A percentile compares a stretch with the other conserved stretches of the same genome.
phyloP scores from a whole-genome alignment of 2,888 invertebrate species.

The Amorpha juglandis region DNA sequence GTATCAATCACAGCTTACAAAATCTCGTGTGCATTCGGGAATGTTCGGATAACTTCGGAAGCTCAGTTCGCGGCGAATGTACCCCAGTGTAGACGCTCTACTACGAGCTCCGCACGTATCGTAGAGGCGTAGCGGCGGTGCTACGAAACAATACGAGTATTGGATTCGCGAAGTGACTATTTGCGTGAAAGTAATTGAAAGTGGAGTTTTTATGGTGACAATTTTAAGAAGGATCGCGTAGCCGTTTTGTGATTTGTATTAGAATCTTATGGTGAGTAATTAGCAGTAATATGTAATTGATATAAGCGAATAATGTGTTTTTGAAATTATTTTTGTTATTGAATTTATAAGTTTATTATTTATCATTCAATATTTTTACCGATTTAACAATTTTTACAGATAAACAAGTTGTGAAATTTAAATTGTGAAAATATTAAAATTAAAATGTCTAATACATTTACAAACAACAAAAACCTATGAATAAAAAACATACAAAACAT shows the following conservation, averaged over 20 bases:
- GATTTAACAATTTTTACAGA: too few relatives aligned
- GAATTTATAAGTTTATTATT: background rate
- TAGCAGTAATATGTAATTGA: background rate
- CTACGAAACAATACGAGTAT: conserved; percentile 49
- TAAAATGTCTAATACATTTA: too few relatives aligned
- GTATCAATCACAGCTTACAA: conserved; percentile 82
- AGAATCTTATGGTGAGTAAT: conserved; percentile 37
- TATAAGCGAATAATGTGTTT: background rate
- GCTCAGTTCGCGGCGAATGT: conserved; percentile 59
- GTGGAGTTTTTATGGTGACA: conserved; percentile 25
- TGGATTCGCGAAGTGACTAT: conserved; percentile 51
- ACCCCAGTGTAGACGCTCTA: conserved; percentile 70
- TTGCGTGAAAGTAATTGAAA: conserved; percentile 46
- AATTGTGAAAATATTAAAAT: too few relatives aligned
- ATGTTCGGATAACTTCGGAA: conserved; percentile 65
- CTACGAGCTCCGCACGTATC: conserved; percentile 71
- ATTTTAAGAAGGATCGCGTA: conserved; percentile 31
- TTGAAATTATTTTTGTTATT: too few relatives aligned
- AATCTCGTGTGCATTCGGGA: conserved; percentile 67
- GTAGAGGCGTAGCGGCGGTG: conserved; percentile 58
- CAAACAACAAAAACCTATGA: too few relatives aligned
- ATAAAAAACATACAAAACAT: too few relatives aligned
- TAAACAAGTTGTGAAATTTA: too few relatives aligned
- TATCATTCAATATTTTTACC: too few relatives aligned
- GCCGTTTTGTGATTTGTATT: conserved; percentile 33